Percentiles rank a stretch among this genome's conserved stretches.
These are phyloP conservation scores for Melieria picta DNA, from an alignment of 2,888 invertebrate genomes.

Conservation along the genomic window DNA sequence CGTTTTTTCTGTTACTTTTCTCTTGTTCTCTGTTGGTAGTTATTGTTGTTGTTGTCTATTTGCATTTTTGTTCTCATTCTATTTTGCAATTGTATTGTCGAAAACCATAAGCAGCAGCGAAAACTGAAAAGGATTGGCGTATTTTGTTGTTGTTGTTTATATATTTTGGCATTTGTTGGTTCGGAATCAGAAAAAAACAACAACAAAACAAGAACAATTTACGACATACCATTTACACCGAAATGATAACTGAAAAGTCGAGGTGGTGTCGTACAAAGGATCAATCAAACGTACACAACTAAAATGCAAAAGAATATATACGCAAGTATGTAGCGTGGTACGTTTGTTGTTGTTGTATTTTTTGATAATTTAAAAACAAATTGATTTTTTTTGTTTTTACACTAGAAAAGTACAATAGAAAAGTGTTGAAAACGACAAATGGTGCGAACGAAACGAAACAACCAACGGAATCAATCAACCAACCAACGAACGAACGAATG, in stretches of 20 bases:
- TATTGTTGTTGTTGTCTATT: not conserved
- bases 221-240: not conserved
- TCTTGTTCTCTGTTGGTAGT: not conserved
- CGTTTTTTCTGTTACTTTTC: not conserved
- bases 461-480: too few species aligned
- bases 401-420: too few species aligned
- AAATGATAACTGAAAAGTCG: not conserved
- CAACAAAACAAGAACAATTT: too few species aligned
- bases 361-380: too few species aligned
- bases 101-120: constrained; percentile 15
- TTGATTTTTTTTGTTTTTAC: too few species aligned
- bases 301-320: not conserved
- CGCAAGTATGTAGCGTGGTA: too few species aligned
- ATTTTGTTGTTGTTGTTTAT: not conserved
- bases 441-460: too few species aligned
- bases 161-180: too few species aligned
- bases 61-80: not conserved
- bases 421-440: too few species aligned
- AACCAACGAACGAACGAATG: too few species aligned
- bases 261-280: not conserved
- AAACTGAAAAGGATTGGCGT: constrained; percentile 19
- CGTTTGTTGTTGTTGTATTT: not conserved
- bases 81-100: not conserved
- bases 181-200: not conserved
- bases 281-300: not conserved